Base-by-base conservation (phyloP, 2,797 vertebrate species). In the Oreochromis mossambicus region DNA sequence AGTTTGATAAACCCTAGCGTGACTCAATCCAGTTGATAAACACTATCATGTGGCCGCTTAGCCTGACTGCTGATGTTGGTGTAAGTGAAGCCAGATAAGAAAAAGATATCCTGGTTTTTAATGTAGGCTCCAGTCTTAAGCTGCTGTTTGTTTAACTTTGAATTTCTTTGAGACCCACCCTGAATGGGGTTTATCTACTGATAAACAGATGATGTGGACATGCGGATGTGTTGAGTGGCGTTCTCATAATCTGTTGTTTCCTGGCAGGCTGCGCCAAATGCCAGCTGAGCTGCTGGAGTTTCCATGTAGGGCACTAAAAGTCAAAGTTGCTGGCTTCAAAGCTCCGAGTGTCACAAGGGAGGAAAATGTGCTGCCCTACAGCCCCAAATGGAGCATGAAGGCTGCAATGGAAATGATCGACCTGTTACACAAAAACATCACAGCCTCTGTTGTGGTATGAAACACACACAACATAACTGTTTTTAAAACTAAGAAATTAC, bases 311-410 rank as follows among this genome's bases (percentile, higher is more conserved):
- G 97, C 95, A 4, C 82, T 98, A 10, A 96, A 94, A 87, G 98
- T 97, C 10, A 91, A 92, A 11, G 87, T 98, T 63, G 94, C 95
- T 5, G 98, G 98, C 46, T 97, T 99, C 91, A 98, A 96, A 87
- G 96, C 98, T 10, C 93, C 97, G 1, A 50, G 58, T 1, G 38
- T 19, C 14, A 94, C 92, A 68, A 32, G 6, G 2, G 82, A 95
- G 0, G 48, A 79, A 17, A 77, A 93, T 5, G 92, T 97, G 87
- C 94, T 99, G 89, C 96, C 97, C 1, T 99, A 99, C 84, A 92
- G 95, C 75, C 97, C 97, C 0, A 88, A 93, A 17, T 99, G 98
- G 98, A 99, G 97, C 29, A 58, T 98, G 90, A 96, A 95, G 84
- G 97, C 98, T 0, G 8, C 97, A 21, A 93, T 95, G 94, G 88